Evolutionary conservation across 1,140 invertebrate genomes (phyloP), one percentile per base, ranked within the genome.

Genomic region (Anagrus nilaparvatae): DNA sequence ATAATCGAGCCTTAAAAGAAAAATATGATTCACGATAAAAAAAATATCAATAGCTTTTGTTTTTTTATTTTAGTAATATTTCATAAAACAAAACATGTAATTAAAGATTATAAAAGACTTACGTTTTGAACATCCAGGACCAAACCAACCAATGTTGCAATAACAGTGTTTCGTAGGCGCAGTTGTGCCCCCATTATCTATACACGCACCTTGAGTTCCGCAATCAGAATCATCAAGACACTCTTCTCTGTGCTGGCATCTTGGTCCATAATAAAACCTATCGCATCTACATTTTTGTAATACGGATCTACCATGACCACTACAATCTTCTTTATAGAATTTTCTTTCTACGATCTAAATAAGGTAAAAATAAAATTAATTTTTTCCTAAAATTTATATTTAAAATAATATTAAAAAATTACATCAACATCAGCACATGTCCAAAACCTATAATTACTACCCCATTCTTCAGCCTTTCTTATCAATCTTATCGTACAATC

Each of bases 361-460:
- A n/a, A n/a, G n/a, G n/a, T n/a, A n/a, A n/a, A n/a, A n/a, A n/a
- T n/a, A n/a, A n/a, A 7, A 12, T 12, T 25, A 25, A 25, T 25
- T 7, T 25, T 25, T 25, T 25, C 12, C 12, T 7, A n/a, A n/a
- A n/a, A n/a, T n/a, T n/a, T n/a, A n/a, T n/a, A n/a, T n/a, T n/a
- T n/a, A n/a, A n/a, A n/a, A 25, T 25, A 25, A 25, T 6, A 7
- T 25, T 25, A n/a, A n/a, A n/a, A n/a, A n/a, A n/a, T n/a, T n/a
- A n/a, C n/a, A 55, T 95, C 88, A 31, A 97, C 82, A 67, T 97
- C 93, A 3, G 92, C 86, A 56, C 94, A 97, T 1, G 88, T 92
- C 87, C 88, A 93, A 69, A 97, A 96, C 48, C 79, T 71, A 60
- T 94, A 96, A 49, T 69, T 77, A 9, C 69, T 65, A 1, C 81